These are phyloP conservation scores for Temnothorax curvispinosus DNA, from an alignment of 1,140 invertebrate species.

Conservation along the genomic window DNA sequence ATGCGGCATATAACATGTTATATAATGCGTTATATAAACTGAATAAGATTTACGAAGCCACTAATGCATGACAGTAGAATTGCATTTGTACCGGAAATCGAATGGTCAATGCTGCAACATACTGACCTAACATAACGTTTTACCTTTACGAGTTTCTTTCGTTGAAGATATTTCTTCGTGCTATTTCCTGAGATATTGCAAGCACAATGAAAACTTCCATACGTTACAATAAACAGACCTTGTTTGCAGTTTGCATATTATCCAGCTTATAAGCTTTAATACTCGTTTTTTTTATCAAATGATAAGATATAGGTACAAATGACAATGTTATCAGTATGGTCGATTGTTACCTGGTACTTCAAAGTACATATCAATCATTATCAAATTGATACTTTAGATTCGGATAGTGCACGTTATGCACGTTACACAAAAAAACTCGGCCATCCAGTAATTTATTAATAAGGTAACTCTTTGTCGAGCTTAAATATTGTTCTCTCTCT, in stretches of 20 bases:
- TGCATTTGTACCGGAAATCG: neutral
- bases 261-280: neutral
- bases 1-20: too few relatives aligned
- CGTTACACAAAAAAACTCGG: neutral
- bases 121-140: neutral
- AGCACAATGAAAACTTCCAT: neutral
- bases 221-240: neutral
- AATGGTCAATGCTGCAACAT: neutral
- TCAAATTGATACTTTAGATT: neutral
- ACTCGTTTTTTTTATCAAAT: neutral
- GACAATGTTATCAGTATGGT: neutral
- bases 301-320: slow-evolving; percentile 19
- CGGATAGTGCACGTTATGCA: neutral
- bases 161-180: neutral
- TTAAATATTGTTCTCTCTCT: neutral
- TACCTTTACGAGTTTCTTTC: neutral
- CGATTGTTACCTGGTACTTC: neutral
- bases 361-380: neutral
- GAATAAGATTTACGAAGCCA: slow-evolving; percentile 9
- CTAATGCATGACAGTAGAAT: neutral
- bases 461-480: neutral
- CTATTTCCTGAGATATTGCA: neutral
- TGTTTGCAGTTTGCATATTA: neutral
- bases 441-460: neutral
- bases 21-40: too few relatives aligned